These are phyloP conservation scores for Geophilus truncorum DNA, from an alignment of 2,888 invertebrate genomes.

Conservation along the genomic window DNA sequence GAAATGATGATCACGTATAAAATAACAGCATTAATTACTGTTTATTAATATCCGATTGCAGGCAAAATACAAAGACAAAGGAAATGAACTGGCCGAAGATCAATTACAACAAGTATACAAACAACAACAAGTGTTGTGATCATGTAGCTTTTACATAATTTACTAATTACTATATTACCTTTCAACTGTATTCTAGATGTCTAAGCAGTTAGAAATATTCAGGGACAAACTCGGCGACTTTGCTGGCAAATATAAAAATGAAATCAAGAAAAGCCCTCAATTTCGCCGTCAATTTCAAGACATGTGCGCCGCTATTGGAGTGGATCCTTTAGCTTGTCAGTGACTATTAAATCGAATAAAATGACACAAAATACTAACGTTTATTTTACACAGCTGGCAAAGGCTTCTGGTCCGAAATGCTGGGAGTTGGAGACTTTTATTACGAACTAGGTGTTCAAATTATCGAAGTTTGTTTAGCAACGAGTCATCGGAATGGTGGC, in stretches of 20 bases:
- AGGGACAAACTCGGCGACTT: slow-evolving; percentile 89
- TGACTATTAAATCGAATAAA: slow-evolving; percentile 25
- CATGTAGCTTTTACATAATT: too few species aligned
- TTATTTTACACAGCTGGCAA: slow-evolving; percentile 49
- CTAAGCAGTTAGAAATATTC: slow-evolving; percentile 89
- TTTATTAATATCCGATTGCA: not conserved
- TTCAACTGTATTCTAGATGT: slow-evolving; percentile 61
- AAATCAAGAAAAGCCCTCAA: slow-evolving; percentile 89
- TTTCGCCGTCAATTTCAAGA: slow-evolving; percentile 95
- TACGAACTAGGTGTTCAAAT: slow-evolving; percentile 97
- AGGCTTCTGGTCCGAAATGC: slow-evolving; percentile 90
- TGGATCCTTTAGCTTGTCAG: slow-evolving; percentile 79
- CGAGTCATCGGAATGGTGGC: slow-evolving; percentile 89
- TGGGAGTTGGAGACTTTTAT: slow-evolving; percentile 99
- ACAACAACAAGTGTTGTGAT: not conserved
- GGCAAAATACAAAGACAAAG: slow-evolving; percentile 78
- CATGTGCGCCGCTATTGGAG: slow-evolving; percentile 98
- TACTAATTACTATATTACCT: not conserved
- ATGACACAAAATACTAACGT: not conserved
- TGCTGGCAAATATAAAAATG: slow-evolving; percentile 87
- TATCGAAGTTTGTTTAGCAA: slow-evolving; percentile 94
- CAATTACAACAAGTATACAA: slow-evolving; percentile 63
- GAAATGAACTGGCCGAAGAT: slow-evolving; percentile 83
- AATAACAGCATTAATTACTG: not conserved
- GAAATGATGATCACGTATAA: not conserved